Evolutionary conservation across 2,113 vertebrate species (phyloP).

Genomic region (pig (Sus scrofa)): T2T-Sscrofa CM000813.6:35507501-35508000

Average conservation of each 20-base stretch:
- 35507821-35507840: background rate
- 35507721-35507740: background rate
- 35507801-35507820: background rate
- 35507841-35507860: background rate
- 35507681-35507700: background rate
- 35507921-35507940: background rate
- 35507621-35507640: background rate
- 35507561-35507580: background rate
- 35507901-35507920: background rate
- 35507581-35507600: background rate
- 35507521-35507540: background rate
- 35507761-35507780: background rate
- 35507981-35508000: background rate
- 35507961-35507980: background rate
- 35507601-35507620: background rate
- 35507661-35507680: background rate
- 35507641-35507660: background rate
- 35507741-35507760: background rate
- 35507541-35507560: background rate
- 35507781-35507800: background rate
- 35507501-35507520: background rate
- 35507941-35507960: background rate
- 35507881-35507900: background rate
- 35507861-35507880: background rate
- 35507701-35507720: background rate